Percentiles rank a stretch among this genome's conserved stretches.
These are phyloP conservation scores for Paradisaea rubra DNA, from an alignment of 2,113 vertebrate genomes.

Conservation along the genomic window DNA sequence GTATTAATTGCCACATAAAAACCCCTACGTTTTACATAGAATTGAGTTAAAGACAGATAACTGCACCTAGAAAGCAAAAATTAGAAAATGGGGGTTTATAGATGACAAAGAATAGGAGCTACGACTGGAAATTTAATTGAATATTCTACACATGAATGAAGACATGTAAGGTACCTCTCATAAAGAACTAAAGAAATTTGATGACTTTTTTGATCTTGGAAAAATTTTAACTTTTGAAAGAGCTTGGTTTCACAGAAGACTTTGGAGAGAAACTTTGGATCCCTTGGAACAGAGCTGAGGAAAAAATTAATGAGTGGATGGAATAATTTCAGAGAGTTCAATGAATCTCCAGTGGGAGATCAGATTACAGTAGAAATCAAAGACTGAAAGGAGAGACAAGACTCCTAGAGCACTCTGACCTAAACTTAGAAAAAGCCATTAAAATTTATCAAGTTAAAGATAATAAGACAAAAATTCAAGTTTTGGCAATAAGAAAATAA, in stretches of 20 bases:
- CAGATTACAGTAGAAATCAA: conserved; percentile 14
- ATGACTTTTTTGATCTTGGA: background rate
- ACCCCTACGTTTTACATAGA: fast-evolving
- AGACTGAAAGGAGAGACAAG: background rate
- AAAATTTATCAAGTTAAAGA: background rate
- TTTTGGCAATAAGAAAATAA: background rate
- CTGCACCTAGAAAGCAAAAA: background rate
- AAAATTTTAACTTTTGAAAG: background rate
- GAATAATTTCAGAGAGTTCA: conserved; percentile 8
- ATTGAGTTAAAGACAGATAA: background rate
- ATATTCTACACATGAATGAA: background rate
- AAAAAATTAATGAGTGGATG: background rate
- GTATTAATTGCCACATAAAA: background rate
- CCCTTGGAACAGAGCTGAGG: background rate
- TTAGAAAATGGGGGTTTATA: background rate
- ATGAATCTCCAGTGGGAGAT: background rate
- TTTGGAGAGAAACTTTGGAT: background rate
- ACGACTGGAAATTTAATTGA: background rate
- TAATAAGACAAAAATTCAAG: background rate
- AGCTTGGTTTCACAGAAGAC: background rate
- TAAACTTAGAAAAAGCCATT: background rate
- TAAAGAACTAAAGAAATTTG: background rate
- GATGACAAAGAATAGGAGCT: background rate
- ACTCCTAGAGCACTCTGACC: background rate
- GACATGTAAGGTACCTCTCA: background rate